Conservation (phyloP, 2,888 invertebrate species). For the Morpho helenor region DNA sequence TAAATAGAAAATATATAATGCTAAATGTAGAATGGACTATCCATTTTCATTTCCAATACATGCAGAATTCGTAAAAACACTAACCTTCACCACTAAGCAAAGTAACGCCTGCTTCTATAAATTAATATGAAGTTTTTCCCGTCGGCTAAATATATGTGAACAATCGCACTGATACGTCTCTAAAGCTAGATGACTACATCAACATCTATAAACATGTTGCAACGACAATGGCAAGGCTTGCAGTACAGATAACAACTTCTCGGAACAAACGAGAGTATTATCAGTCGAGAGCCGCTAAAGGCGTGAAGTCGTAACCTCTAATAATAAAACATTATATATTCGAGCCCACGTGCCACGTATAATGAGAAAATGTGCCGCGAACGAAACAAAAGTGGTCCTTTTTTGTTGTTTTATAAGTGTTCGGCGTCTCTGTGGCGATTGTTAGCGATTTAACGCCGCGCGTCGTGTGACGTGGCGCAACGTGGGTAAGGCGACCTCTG, state of each 20-base stretch:
- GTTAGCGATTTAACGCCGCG: slow-evolving; percentile 32
- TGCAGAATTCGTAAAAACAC: too few species aligned
- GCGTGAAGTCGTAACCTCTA: slow-evolving; percentile 72
- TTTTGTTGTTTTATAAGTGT: slow-evolving; percentile 57
- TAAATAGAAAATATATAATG: too few species aligned
- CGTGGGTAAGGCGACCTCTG: too few species aligned
- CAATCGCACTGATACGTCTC: too few species aligned
- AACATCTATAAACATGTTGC: slow-evolving; percentile 5
- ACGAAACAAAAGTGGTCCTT: slow-evolving; percentile 65
- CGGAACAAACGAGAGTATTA: slow-evolving; percentile 71
- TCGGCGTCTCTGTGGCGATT: slow-evolving; percentile 54
- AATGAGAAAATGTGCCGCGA: slow-evolving; percentile 64
- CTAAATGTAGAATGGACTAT: too few species aligned
- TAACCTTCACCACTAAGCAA: too few species aligned
- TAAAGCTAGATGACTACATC: too few species aligned
- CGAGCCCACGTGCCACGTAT: slow-evolving; percentile 71
- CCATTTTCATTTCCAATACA: too few species aligned
- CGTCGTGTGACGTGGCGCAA: too few species aligned
- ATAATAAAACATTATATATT: slow-evolving; percentile 77
- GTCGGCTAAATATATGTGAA: too few species aligned
- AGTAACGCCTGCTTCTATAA: too few species aligned
- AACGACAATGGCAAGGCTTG: background rate
- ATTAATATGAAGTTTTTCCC: too few species aligned
- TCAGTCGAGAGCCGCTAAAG: slow-evolving; percentile 64
- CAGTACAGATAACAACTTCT: slow-evolving; percentile 61